Conservation (phyloP, 2,888 invertebrate genomes). For the Xanthia togata region DNA sequence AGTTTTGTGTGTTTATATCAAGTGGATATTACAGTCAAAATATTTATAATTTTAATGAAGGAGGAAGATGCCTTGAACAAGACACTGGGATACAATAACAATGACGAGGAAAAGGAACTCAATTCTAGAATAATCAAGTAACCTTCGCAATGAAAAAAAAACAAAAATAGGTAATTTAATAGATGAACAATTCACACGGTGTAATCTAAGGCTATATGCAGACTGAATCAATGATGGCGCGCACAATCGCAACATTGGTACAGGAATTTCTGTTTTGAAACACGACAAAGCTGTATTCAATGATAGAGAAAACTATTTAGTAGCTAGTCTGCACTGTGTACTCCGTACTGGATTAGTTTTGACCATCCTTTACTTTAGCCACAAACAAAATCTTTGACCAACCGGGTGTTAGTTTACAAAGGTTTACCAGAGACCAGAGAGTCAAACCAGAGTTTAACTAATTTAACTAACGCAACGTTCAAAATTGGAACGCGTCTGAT, state of each 20-base stretch:
- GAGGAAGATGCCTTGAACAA: constrained; percentile 2
- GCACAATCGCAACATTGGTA: background rate
- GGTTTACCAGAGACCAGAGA: constrained; percentile 45
- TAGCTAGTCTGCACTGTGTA: background rate
- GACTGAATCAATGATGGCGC: background rate
- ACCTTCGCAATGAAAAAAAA: background rate
- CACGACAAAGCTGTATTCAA: background rate
- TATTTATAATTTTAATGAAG: constrained; percentile 4
- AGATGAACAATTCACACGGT: constrained; percentile 19
- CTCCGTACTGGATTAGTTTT: background rate
- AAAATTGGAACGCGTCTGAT: constrained; percentile 73
- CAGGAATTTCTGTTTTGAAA: background rate
- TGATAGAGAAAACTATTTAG: background rate
- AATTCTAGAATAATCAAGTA: constrained; percentile 1
- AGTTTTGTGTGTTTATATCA: constrained; percentile 15
- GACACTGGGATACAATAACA: background rate
- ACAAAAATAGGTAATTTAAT: background rate
- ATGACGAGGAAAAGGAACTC: constrained; percentile 27
- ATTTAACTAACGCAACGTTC: constrained; percentile 60
- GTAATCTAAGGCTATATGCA: background rate
- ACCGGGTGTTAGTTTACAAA: constrained; percentile 55
- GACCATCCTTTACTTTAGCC: constrained; percentile 1
- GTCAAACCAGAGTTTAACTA: constrained; percentile 49
- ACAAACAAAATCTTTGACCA: constrained; percentile 28
- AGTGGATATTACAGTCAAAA: constrained; percentile 3